Percentiles rank a stretch among this genome's conserved stretches.
These are phyloP conservation scores for Apomyelois bistriatella DNA, from an alignment of 2,888 invertebrate genomes.

Conservation along the genomic window DNA sequence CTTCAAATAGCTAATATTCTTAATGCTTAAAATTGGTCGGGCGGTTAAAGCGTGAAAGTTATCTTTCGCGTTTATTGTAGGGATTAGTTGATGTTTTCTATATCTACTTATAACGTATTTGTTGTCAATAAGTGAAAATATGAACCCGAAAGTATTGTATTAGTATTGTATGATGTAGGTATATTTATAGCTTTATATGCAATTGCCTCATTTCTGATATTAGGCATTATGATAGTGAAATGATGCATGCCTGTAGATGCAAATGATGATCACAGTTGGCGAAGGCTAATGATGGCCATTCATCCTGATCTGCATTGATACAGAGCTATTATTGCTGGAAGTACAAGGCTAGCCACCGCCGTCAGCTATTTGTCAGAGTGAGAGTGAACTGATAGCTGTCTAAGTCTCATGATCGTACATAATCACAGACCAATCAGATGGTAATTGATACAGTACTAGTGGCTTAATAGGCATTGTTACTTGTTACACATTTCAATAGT, in stretches of 20 bases:
- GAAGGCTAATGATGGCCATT: constrained; percentile 66
- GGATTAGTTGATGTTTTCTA: too few species aligned
- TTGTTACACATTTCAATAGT: constrained; percentile 8
- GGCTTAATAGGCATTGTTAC: constrained; percentile 6
- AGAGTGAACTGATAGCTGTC: constrained; percentile 31
- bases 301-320: constrained; percentile 68
- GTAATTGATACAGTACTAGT: constrained; percentile 24
- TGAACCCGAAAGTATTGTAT: too few species aligned
- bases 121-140: too few species aligned
- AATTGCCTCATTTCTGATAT: constrained; percentile 3
- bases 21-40: too few species aligned
- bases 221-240: constrained; percentile 10
- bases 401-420: constrained; percentile 33
- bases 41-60: too few species aligned
- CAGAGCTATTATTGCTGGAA: constrained; percentile 52
- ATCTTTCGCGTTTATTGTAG: too few species aligned
- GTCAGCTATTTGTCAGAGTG: constrained; percentile 36
- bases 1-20: too few species aligned
- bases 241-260: constrained; percentile 24
- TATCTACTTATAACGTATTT: too few species aligned
- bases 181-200: too few species aligned
- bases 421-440: constrained; percentile 30
- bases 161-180: too few species aligned
- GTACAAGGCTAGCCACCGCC: constrained; percentile 33
- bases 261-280: constrained; percentile 54